Conservation (phyloP, 2,797 vertebrate species). For the Sus cebifrons region DNA sequence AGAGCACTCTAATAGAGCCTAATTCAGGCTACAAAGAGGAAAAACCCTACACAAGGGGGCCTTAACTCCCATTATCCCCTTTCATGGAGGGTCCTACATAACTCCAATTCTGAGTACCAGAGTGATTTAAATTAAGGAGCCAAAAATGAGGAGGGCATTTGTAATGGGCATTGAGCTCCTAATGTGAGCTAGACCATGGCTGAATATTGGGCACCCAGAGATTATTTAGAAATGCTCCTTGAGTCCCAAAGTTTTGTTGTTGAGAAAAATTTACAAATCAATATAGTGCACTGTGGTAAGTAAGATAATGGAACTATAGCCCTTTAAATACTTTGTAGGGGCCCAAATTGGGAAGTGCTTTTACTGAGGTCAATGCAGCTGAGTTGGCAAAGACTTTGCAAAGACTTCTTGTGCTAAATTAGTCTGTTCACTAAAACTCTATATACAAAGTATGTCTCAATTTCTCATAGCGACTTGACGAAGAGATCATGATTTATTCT, state of each 20-base stretch:
- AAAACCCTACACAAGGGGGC: neutral
- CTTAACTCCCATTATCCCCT: neutral
- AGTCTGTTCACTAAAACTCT: slow-evolving; percentile 25
- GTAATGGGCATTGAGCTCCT: neutral
- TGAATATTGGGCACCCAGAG: neutral
- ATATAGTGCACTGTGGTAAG: neutral
- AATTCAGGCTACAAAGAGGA: neutral
- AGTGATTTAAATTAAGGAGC: neutral
- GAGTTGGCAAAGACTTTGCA: neutral
- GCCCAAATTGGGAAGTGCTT: neutral
- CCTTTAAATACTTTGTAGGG: neutral
- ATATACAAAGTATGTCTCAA: neutral
- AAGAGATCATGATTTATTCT: slow-evolving; percentile 61
- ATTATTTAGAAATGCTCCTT: neutral
- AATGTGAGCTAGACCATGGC: neutral
- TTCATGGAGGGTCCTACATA: neutral
- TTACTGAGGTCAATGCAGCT: neutral
- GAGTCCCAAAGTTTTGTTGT: slow-evolving; percentile 17
- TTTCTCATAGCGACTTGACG: slow-evolving; percentile 39
- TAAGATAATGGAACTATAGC: slow-evolving; percentile 53
- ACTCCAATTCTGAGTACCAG: neutral
- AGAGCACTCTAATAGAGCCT: neutral
- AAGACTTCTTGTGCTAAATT: neutral
- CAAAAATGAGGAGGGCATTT: neutral
- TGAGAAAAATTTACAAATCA: slow-evolving; percentile 53